Base-by-base conservation (phyloP, 2,888 invertebrate species). In the Ditula angustiorana region DNA sequence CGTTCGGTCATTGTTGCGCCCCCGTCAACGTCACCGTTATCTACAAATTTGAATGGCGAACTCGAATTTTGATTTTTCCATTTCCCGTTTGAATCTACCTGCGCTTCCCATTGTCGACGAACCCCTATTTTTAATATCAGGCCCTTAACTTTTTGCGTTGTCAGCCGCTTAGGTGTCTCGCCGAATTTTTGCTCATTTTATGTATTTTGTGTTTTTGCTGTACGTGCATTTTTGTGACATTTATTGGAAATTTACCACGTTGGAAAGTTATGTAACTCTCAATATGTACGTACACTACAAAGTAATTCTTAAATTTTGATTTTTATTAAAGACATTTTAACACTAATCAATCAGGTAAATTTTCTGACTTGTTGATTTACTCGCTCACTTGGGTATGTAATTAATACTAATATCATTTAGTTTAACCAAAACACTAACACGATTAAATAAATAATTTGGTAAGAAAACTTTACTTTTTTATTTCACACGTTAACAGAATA, bases 21-120 rank as follows among this genome's bases (percentile, higher is more conserved):
- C 35, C 53, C 63, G 61, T 59, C 68, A 71, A 69, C 74, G 76
- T 76, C 75, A 76, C 71, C 70, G 73, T 71, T 82, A 83, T 85
- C 85, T 79, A 75, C 75, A 72, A 81, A 79, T 78, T 77, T 81
- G 81, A 85, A 87, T 82, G 71, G 75, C 70, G 81, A 78, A 80
- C 73, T 77, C 70, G 78, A 81, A 81, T 88, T 88, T 82, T 83
- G 86, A 89, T 89, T 87, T 87, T 89, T 85, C 83, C 85, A 87
- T 90, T 88, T 89, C 88, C 89, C 81, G 80, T 79, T 78, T 82
- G 79, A 19, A 30, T 75, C 75, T 74, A 75, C 75, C 76, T 83
- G 81, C 71, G 71, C 52, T 69, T 58, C 56, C 82, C 68, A 83
- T 88, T 88, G 87, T 88, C 75, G 65, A 56, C 35, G 72, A 72